Conservation (phyloP, 2,888 invertebrate genomes). For the Piscicola geometra region DNA sequence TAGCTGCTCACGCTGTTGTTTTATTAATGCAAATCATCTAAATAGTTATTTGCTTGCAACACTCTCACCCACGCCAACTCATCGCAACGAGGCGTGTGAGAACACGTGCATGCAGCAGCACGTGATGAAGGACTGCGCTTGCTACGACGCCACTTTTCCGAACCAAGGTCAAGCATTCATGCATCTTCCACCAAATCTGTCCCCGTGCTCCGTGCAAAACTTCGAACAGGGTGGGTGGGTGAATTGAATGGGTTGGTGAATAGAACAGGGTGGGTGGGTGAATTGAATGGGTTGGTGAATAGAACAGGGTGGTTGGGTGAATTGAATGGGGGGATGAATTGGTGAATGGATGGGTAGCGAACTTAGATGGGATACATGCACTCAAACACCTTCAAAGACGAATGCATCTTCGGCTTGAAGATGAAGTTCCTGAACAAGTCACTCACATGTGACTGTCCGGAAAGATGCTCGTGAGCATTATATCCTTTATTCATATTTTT, state of each 20-base stretch:
- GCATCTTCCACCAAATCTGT: constrained; percentile 21
- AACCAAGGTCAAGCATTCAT: constrained; percentile 34
- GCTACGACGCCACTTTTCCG: constrained; percentile 39
- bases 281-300: too few relatives aligned
- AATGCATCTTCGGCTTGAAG: constrained; percentile 26
- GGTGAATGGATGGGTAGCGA: too few relatives aligned
- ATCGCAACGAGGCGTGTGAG: constrained; percentile 40
- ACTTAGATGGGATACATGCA: too few relatives aligned
- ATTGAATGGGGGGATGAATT: too few relatives aligned
- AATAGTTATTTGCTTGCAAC: too few relatives aligned
- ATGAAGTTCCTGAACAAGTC: constrained; percentile 21
- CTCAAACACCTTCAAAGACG: constrained; percentile 3
- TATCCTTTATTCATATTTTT: too few relatives aligned
- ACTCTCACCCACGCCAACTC: too few relatives aligned
- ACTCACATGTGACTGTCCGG: constrained; percentile 31
- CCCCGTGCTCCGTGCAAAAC: constrained; percentile 37
- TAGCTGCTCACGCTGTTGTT: too few relatives aligned
- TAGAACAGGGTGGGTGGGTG: too few relatives aligned
- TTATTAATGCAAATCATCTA: too few relatives aligned
- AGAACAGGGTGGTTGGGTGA: too few relatives aligned
- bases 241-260: too few relatives aligned
- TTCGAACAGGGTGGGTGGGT: constrained; percentile 38
- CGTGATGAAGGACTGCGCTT: constrained; percentile 37
- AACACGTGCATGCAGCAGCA: constrained; percentile 42
- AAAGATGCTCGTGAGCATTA: constrained; percentile 27